Percentiles rank a stretch among this genome's conserved stretches.
Conservation (phyloP, 2,113 vertebrate genomes). For the Cheilinus undulatus region DNA sequence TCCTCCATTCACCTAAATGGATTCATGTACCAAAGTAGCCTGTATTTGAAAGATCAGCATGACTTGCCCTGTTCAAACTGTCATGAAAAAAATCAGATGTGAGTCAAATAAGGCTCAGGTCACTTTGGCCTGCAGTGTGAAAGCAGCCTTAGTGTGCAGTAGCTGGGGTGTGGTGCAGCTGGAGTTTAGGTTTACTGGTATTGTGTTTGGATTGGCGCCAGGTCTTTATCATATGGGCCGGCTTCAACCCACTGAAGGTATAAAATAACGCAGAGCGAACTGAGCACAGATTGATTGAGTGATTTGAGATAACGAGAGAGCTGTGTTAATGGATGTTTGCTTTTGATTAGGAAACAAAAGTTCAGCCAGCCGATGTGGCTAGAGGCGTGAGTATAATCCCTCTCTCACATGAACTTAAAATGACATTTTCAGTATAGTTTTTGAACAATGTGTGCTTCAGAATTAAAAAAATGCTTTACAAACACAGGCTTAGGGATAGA, state of each 20-base stretch:
- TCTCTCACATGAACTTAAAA: no score
- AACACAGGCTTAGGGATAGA: no score
- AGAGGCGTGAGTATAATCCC: slow-evolving; percentile 30
- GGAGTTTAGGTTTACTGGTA: slow-evolving; percentile 53
- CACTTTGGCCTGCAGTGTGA: no score
- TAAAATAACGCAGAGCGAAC: slow-evolving; percentile 31
- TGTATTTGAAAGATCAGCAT: no score
- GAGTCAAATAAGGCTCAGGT: no score
- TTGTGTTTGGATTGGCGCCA: slow-evolving; percentile 64
- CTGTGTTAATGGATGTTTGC: slow-evolving; percentile 74
- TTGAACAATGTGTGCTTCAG: no score
- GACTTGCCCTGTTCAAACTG: no score
- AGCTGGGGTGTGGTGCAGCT: slow-evolving; percentile 24
- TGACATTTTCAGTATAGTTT: no score
- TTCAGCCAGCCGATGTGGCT: slow-evolving; percentile 1
- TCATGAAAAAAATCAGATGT: no score
- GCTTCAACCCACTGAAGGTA: slow-evolving; percentile 13
- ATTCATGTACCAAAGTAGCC: no score
- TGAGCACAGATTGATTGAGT: slow-evolving; percentile 69
- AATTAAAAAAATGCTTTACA: no score
- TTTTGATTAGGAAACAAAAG: slow-evolving; percentile 74
- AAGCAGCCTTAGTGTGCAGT: slow-evolving; percentile 32
- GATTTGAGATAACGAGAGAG: slow-evolving; percentile 59
- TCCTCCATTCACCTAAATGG: no score
- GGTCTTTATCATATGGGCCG: slow-evolving; percentile 54